phyloP scores from a whole-genome alignment of 2,888 invertebrate species.

The Aphidius colemani region DNA sequence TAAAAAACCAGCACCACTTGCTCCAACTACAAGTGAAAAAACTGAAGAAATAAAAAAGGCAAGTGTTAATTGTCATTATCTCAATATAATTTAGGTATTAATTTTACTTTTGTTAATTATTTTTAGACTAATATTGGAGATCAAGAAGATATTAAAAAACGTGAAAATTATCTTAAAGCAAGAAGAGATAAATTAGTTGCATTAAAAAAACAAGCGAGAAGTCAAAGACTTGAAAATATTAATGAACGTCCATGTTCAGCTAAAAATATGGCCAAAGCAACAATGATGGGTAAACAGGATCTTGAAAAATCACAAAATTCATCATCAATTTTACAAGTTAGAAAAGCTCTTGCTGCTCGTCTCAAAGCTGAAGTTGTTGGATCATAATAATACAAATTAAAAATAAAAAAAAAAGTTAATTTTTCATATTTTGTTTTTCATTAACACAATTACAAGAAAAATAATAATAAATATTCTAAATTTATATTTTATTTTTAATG shows the following conservation, averaged over 20 bases:
- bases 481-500: constrained; percentile 56
- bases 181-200: constrained; percentile 91
- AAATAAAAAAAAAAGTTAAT: neutral
- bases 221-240: constrained; percentile 75
- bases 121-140: constrained; percentile 31
- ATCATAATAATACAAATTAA: constrained; percentile 61
- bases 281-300: constrained; percentile 51
- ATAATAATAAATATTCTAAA: constrained; percentile 37
- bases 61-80: neutral
- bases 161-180: constrained; percentile 84
- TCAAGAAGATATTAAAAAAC: constrained; percentile 71
- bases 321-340: constrained; percentile 73
- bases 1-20: constrained; percentile 26
- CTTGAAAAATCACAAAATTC: constrained; percentile 42
- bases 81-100: neutral
- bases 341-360: constrained; percentile 82
- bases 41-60: constrained; percentile 31
- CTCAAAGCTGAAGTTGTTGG: constrained; percentile 80
- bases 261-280: constrained; percentile 50
- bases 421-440: constrained; percentile 37
- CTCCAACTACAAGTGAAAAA: constrained; percentile 38
- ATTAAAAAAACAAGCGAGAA: constrained; percentile 85
- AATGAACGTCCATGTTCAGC: constrained; percentile 58
- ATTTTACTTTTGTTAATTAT: constrained; percentile 2
- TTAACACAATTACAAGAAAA: constrained; percentile 35